Percentiles rank a stretch among this genome's conserved stretches.
Evolutionary conservation across 2,113 vertebrate species (phyloP).

Genomic region (Dascyllus trimaculatus): DNA sequence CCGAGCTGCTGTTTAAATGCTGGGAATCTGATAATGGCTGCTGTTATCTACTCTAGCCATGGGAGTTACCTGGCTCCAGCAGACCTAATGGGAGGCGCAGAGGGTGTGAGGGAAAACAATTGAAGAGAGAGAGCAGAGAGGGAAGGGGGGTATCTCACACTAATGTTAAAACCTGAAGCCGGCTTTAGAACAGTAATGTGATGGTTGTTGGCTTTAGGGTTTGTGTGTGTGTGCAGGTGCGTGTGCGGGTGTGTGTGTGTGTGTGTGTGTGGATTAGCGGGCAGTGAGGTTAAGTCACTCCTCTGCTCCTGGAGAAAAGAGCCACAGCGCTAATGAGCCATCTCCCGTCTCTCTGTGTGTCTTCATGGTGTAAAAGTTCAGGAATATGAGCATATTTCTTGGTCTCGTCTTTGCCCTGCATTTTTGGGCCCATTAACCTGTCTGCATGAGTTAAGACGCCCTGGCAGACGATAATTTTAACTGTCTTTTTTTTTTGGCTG

Average conservation of each 20-base stretch:
- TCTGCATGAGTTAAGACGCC: not conserved
- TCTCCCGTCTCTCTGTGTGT: not conserved
- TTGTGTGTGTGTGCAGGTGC: no score
- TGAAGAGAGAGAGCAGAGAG: not conserved
- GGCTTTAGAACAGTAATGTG: conserved; percentile 2
- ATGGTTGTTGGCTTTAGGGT: not conserved
- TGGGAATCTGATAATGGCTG: conserved; percentile 75
- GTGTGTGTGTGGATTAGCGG: not conserved
- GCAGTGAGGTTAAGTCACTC: conserved; percentile 9
- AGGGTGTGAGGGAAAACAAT: not conserved
- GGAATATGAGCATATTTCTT: not conserved
- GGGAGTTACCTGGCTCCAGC: conserved; percentile 74
- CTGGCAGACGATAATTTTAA: not conserved
- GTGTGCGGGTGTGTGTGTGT: not conserved
- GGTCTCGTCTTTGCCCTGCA: not conserved
- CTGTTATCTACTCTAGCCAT: conserved; percentile 71
- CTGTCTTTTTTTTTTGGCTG: not conserved
- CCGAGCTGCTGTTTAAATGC: conserved; percentile 54
- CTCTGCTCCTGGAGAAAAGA: conserved; percentile 13
- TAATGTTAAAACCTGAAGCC: conserved; percentile 2
- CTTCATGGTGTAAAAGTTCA: not conserved
- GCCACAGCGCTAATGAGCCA: conserved; percentile 37
- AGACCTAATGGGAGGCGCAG: conserved; percentile 30
- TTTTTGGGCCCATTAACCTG: conserved; percentile 34
- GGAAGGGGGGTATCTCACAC: not conserved